Evolutionary conservation across 2,113 vertebrate species (phyloP), one percentile per base, ranked within the genome.

Genomic region (Planiliza haematocheilus): DNA sequence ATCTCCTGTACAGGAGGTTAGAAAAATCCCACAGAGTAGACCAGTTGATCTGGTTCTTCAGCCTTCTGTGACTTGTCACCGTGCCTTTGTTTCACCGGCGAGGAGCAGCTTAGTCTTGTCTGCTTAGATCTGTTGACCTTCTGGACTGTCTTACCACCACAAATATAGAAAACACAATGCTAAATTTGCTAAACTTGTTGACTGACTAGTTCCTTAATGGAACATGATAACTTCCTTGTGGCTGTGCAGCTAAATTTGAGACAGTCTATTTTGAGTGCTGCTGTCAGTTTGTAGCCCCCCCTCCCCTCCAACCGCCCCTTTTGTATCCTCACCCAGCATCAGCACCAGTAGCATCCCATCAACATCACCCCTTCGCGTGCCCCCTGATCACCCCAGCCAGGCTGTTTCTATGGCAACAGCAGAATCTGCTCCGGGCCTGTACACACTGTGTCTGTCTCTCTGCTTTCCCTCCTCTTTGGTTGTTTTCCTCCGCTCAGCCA

Each of bases 371-470:
- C 75, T 81, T 76, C 68, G 48, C 3, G 8, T 78, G 66, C 74
- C 77, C 85, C 84, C 18, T 55, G 58, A 67, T 86, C 72, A 74
- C 85, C 81, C 79, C 59, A 61, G 60, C 79, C 11, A 17, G 82
- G 55, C 81, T 89, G 93, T 94, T 93, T 79, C 91, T 74, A 93
- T 94, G 88, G 91, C 85, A 93, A 93, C 90, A 59, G 36, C 81
- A 81, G 70, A 88, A 86, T 91, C 82, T 86, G 74, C 79, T 84
- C 70, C 37, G 8, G 85, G 69, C 73, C 74, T 77, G 72, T 53
- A 72, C 70, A 59, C 49, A 7, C 46, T 4, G 53, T 49, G 62
- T 74, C 67, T 84, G 34, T 69, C 70, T 78, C 77, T 63, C 24
- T 56, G 57, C 77, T 85, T 71, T 76, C 75, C 72, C 75, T 83